These are phyloP conservation scores for Danio kyathit DNA, from an alignment of 2,797 vertebrate species.

Conservation along the genomic window DNA sequence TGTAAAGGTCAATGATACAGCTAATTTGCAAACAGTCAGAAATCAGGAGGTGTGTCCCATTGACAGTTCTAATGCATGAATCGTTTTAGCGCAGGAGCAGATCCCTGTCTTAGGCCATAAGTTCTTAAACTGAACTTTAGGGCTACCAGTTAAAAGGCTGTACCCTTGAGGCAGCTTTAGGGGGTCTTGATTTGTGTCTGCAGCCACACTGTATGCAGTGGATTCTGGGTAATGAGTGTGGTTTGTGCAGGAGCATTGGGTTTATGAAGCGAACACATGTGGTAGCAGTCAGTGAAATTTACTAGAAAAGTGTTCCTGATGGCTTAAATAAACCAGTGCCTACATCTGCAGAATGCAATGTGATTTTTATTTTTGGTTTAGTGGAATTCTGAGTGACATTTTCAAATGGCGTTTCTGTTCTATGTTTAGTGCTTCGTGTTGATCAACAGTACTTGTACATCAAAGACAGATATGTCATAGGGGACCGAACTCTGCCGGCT, in stretches of 20 bases:
- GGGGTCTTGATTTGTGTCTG: slow-evolving; percentile 62
- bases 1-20: slow-evolving; percentile 51
- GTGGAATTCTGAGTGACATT: slow-evolving; percentile 33
- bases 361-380: slow-evolving; percentile 46
- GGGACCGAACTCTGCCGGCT: slow-evolving; percentile 69
- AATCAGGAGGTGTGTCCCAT: slow-evolving; percentile 2
- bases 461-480: slow-evolving; percentile 70
- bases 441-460: slow-evolving; percentile 61
- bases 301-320: slow-evolving; percentile 65
- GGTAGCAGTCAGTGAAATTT: slow-evolving; percentile 70
- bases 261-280: slow-evolving; percentile 70
- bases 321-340: slow-evolving; percentile 57
- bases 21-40: slow-evolving; percentile 58
- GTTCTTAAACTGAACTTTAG: slow-evolving; percentile 24
- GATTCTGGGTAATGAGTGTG: slow-evolving; percentile 68
- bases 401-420: slow-evolving; percentile 52
- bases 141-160: slow-evolving; percentile 23
- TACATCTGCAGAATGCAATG: slow-evolving; percentile 43
- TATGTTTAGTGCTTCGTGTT: slow-evolving; percentile 56
- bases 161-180: slow-evolving; percentile 33
- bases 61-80: slow-evolving; percentile 7
- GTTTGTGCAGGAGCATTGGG: slow-evolving; percentile 65
- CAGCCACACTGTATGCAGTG: slow-evolving; percentile 63
- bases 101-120: slow-evolving; percentile 5
- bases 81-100: neutral